Evolutionary conservation across 2,797 vertebrate genomes (phyloP), one percentile per base, ranked within the genome.

Genomic region (Acrossocheilus wenchowensis): DNA sequence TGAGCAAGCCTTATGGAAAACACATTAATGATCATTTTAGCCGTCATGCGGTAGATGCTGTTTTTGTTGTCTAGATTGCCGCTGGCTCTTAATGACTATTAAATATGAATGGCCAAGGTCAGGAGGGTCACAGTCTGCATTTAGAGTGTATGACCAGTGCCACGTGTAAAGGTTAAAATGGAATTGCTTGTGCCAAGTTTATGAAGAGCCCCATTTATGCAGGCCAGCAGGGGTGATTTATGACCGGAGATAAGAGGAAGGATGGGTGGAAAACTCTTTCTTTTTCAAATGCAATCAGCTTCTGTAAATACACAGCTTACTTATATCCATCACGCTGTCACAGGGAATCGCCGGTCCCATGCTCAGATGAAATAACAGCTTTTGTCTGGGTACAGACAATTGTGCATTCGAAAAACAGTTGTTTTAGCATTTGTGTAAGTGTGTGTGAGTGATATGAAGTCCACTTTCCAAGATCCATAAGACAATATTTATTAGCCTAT

Each of bases 261-360:
- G 93, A 95, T 94, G 92, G 94, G 91, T 93, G 93, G 93, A 95
- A 95, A 95, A 95, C 93, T 94, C 91, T 95, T 92, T 94, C 92
- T 94, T 96, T 95, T 93, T 94, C 92, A 92, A 92, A 92, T 93
- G 92, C 94, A 91, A 92, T 95, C 95, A 95, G 94, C 91, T 93
- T 95, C 93, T 86, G 94, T 96, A 95, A 95, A 96, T 96, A 95
- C 93, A 91, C 91, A 91, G 91, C 93, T 95, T 93, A 93, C 93
- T 94, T 94, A 95, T 95, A 96, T 96, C 94, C 94, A 95, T 96
- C 95, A 95, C 93, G 48, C 74, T 94, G 95, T 95, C 95, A 94
- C 88, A 89, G 89, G 80, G 92, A 95, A 95, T 95, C 91, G 92
- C 93, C 91, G 92, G 91, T 91, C 93, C 93, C 88, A 92, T 93